A percentile compares a stretch with the other conserved stretches of the same genome.
These are phyloP conservation scores for Platyrinchus mystaceus DNA, from an alignment of 2,797 vertebrate species.

Conservation along the genomic window DNA sequence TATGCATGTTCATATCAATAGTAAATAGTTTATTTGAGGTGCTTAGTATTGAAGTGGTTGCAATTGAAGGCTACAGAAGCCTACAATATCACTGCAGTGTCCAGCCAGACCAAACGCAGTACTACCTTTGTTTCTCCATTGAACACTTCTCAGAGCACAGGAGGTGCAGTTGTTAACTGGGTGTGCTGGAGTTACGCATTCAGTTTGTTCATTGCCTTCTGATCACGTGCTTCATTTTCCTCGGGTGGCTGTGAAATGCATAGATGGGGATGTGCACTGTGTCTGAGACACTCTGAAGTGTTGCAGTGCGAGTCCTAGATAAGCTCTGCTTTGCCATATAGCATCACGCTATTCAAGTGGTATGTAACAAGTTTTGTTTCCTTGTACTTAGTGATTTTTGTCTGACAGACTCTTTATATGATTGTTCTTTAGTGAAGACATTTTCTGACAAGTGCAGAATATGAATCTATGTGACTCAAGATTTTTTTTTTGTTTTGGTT, in stretches of 20 bases:
- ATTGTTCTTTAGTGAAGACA: not conserved
- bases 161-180: not conserved
- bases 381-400: not conserved
- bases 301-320: not conserved
- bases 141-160: not conserved
- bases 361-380: not conserved
- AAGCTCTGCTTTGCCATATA: not conserved
- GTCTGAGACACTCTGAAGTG: not conserved
- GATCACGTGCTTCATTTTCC: fast-evolving
- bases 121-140: not conserved
- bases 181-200: not conserved
- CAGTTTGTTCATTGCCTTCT: not conserved
- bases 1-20: not conserved
- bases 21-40: not conserved
- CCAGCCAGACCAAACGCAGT: not conserved
- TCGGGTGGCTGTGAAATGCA: not conserved
- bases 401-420: not conserved
- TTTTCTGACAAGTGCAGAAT: not conserved
- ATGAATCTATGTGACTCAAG: not conserved
- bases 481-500: not conserved
- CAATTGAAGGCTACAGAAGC: not conserved
- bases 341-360: not conserved
- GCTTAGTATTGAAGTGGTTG: no score
- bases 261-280: not conserved
- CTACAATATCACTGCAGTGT: fast-evolving